Base-by-base conservation (phyloP, 1,140 invertebrate genomes). In the Megathymus violae region DNA sequence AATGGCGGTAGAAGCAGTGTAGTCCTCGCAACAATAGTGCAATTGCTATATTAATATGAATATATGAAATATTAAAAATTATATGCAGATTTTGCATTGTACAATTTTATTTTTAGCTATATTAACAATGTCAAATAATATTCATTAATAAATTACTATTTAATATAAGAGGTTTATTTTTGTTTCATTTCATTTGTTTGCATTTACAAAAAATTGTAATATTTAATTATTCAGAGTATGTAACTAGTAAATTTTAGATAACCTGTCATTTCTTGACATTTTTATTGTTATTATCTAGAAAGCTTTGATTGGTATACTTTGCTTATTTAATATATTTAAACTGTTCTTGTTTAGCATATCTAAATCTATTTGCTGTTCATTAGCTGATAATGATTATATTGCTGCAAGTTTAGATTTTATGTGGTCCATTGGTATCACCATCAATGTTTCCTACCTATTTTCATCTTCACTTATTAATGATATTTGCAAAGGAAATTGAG, bases 51-150 rank as follows among this genome's bases (percentile, higher is more conserved):
- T 78, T 81, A 72, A 68, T 70, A 83, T 80, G 67, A 77, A 69
- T 76, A 77, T 76, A 78, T 84, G 54, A 72, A 68, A 75, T 85
- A 79, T 81, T 78, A 67, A 76, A 88, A 88, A 86, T 86, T 86
- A 88, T 88, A 85, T 87, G 86, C 83, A 90, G 69, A 50, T 83
- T 81, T 80, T 90, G 85, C 85, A 84, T 89, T 88, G 88, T 88
- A 90, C 86, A 89, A 88, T 87, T 89, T 88, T 89, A 88, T 86
- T 88, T 86, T 80, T 89, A 88, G 85, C 85, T 85, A 88, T 88
- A 82, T 90, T 87, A 84, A 88, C 69, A 80, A 82, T 85, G 76
- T 87, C 83, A 86, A 82, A 88, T 86, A 79, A 81, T 86, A 86
- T 88, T 86, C 83, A 83, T 78, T 76, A 90, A 85, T 86, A 88